phyloP scores from a whole-genome alignment of 2,797 vertebrate species.

The Pteronotus mesoamericanus region DNA sequence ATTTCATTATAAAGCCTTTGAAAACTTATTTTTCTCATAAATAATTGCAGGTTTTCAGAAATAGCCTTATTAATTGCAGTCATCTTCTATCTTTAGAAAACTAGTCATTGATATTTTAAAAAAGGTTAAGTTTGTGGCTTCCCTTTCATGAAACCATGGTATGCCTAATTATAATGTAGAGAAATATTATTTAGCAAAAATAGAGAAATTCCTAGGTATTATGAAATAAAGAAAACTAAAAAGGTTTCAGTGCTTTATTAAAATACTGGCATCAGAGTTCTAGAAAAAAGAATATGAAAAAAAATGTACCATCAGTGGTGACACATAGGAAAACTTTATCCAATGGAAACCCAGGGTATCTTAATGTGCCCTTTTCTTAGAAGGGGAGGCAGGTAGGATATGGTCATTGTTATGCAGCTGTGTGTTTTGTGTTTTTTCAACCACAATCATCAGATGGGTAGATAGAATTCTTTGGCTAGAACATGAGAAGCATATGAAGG shows the following conservation, averaged over 20 bases:
- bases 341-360: neutral
- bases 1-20: neutral
- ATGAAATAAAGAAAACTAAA: neutral
- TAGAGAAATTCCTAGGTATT: slow-evolving; percentile 1
- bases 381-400: neutral
- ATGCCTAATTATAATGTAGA: neutral
- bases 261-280: neutral
- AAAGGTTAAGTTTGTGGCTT: neutral
- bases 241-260: neutral
- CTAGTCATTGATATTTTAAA: slow-evolving; percentile 2
- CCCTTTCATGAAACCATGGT: neutral
- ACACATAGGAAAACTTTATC: neutral
- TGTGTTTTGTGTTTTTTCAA: slow-evolving; percentile 23
- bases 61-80: neutral
- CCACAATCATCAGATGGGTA: neutral
- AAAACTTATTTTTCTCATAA: neutral
- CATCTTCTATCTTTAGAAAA: neutral
- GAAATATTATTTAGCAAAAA: slow-evolving; percentile 17
- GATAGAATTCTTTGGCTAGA: slow-evolving; percentile 33
- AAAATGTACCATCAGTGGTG: neutral
- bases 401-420: neutral
- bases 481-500: neutral
- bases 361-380: neutral
- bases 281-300: slow-evolving; percentile 5
- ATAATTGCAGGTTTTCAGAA: slow-evolving; percentile 30